Evolutionary conservation across 2,797 vertebrate genomes (phyloP).

Genomic region (Schizothorax lantsangensis): DNA sequence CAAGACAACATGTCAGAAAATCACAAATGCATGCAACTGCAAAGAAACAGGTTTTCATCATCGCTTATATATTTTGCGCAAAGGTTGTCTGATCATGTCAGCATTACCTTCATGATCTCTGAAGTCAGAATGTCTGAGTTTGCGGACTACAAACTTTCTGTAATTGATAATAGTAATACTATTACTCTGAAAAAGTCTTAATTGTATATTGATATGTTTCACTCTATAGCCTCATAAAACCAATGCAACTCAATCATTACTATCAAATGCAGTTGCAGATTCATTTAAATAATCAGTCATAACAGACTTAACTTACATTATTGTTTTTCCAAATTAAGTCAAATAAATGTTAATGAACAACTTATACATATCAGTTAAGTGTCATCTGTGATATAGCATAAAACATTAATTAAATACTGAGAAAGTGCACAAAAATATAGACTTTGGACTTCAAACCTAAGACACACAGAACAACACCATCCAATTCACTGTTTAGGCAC

Average conservation of each 20-base stretch:
- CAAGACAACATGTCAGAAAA: slow-evolving; percentile 39
- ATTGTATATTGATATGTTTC: slow-evolving; percentile 1
- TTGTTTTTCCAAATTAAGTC: neutral
- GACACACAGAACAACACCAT: slow-evolving; percentile 66
- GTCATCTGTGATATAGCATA: slow-evolving; percentile 16
- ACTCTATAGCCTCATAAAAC: neutral
- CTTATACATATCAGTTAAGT: neutral
- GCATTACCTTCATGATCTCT: neutral
- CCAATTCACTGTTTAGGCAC: slow-evolving; percentile 64
- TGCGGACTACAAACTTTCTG: neutral
- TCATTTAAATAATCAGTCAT: neutral
- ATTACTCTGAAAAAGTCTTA: neutral
- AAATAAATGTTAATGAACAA: neutral
- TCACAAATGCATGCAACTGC: slow-evolving; percentile 50
- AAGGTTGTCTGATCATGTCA: neutral
- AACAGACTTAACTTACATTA: neutral
- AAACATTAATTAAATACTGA: slow-evolving; percentile 15
- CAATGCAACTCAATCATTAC: neutral
- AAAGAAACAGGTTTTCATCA: slow-evolving; percentile 9
- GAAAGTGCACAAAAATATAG: slow-evolving; percentile 37
- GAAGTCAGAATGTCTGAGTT: slow-evolving; percentile 10
- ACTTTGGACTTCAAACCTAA: slow-evolving; percentile 33
- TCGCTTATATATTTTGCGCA: neutral
- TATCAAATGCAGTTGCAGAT: neutral
- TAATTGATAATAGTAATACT: neutral